A percentile compares a stretch with the other conserved stretches of the same genome.
Evolutionary conservation across 2,113 vertebrate genomes (phyloP).

Genomic region (Pluvialis apricaria): DNA sequence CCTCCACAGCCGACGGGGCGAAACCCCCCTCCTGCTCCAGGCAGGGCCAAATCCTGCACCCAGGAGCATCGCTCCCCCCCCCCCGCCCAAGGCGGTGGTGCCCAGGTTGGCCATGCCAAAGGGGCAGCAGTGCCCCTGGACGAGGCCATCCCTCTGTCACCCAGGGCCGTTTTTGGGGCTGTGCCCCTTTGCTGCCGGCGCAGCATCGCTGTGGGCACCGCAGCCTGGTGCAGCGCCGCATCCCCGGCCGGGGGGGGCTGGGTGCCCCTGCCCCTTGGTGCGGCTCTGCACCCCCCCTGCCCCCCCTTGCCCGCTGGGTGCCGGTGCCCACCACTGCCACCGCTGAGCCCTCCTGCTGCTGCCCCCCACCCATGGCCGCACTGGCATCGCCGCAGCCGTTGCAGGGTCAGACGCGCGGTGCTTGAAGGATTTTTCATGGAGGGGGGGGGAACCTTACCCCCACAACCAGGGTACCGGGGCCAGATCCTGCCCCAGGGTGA

Average conservation of each 20-base stretch:
- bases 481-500: background rate
- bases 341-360: background rate
- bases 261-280: background rate
- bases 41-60: background rate
- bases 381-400: background rate
- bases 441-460: background rate
- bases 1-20: background rate
- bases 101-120: background rate
- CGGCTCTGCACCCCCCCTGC: too few relatives aligned
- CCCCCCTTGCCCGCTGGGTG: background rate
- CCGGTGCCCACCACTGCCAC: background rate
- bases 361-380: background rate
- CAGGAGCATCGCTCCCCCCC: background rate
- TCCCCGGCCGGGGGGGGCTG: background rate
- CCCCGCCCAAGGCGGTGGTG: background rate
- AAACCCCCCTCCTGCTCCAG: background rate
- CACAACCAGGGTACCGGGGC: background rate
- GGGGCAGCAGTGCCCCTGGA: background rate
- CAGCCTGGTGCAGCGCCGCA: background rate
- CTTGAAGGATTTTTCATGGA: background rate
- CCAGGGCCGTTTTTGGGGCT: background rate
- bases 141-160: background rate
- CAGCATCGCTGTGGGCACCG: background rate
- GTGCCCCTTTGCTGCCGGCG: background rate
- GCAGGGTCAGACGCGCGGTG: background rate